phyloP scores from a whole-genome alignment of 2,888 invertebrate species.

The Cataglyphis cursor region DNA sequence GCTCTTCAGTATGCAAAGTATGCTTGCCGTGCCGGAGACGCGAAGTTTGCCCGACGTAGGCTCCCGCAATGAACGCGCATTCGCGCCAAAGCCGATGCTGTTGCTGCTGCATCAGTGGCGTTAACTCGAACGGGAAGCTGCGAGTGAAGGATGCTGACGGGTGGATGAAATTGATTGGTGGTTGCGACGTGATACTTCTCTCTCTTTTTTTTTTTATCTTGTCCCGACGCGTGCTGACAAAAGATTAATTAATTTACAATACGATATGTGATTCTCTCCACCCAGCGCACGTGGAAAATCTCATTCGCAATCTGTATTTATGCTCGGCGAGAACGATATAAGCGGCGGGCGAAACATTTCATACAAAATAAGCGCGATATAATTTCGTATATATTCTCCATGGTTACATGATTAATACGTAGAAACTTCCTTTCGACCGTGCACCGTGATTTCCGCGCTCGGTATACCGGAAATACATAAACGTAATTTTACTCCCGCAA shows the following conservation, averaged over 20 bases:
- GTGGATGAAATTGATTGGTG: slow-evolving; percentile 29
- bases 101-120: slow-evolving; percentile 15
- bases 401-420: slow-evolving; percentile 35
- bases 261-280: slow-evolving; percentile 26
- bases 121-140: slow-evolving; percentile 36
- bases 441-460: slow-evolving; percentile 23
- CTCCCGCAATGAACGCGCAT: slow-evolving; percentile 44
- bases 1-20: slow-evolving; percentile 78
- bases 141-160: slow-evolving; percentile 38
- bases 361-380: slow-evolving; percentile 25
- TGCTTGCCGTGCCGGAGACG: slow-evolving; percentile 60
- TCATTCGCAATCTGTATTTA: slow-evolving; percentile 21
- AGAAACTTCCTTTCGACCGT: slow-evolving; percentile 36
- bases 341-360: slow-evolving; percentile 42
- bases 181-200: slow-evolving; percentile 6
- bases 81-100: slow-evolving; percentile 40
- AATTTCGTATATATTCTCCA: slow-evolving; percentile 34
- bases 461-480: slow-evolving; percentile 14
- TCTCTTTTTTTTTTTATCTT: not conserved
- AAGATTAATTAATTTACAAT: slow-evolving; percentile 44
- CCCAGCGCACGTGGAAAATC: slow-evolving; percentile 6
- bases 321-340: slow-evolving; percentile 19
- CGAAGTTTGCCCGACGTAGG: slow-evolving; percentile 63
- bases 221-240: not conserved
- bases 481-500: slow-evolving; percentile 31